Percentiles rank a stretch among this genome's conserved stretches.
Evolutionary conservation across 2,797 vertebrate species (phyloP).

Genomic region (Sciurus carolinensis): DNA sequence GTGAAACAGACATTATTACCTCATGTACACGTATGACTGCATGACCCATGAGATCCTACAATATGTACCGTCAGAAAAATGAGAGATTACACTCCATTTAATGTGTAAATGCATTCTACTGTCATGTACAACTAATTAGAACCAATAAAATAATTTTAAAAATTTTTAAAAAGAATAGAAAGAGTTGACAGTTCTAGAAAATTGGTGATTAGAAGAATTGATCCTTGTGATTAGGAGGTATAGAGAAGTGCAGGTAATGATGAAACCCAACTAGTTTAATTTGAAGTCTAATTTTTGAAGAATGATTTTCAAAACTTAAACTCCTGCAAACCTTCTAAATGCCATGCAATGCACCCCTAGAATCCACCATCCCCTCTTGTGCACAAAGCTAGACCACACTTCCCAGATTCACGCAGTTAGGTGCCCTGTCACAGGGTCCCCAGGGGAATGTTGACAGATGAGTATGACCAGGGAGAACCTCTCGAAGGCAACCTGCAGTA

Average conservation of each 20-base stretch:
- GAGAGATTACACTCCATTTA: no score
- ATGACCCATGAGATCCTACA: no score
- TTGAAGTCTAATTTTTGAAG: not conserved
- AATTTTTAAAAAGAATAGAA: not conserved
- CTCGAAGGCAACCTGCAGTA: not conserved
- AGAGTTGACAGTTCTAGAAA: not conserved
- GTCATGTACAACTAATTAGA: no score
- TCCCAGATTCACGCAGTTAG: fast-evolving
- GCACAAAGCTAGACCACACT: not conserved
- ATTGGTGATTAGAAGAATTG: not conserved
- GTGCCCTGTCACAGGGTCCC: no score
- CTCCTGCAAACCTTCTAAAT: not conserved
- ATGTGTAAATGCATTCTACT: no score
- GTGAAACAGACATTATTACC: no score
- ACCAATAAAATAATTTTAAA: no score
- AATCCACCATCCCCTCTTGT: not conserved
- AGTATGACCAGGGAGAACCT: fast-evolving
- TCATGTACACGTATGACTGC: no score
- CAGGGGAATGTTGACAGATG: not conserved
- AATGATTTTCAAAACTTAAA: not conserved
- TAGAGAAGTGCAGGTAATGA: not conserved
- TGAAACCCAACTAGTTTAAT: not conserved
- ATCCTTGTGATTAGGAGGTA: not conserved
- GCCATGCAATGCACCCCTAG: not conserved
- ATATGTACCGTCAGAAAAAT: no score